phyloP scores from a whole-genome alignment of 2,888 invertebrate genomes.

The Antheraea assamensis region DNA sequence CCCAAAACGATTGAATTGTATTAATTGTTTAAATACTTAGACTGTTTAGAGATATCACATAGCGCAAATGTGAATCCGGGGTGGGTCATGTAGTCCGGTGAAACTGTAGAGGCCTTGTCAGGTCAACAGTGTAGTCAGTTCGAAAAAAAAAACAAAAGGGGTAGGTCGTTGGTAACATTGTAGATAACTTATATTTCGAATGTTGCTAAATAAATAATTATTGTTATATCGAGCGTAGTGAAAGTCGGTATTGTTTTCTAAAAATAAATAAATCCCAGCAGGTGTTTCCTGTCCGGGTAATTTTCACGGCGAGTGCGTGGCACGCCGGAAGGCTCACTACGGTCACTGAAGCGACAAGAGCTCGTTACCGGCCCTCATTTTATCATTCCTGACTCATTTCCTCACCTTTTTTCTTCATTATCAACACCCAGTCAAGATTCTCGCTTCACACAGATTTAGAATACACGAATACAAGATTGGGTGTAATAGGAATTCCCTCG shows the following conservation, averaged over 20 bases:
- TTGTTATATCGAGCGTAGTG: background rate
- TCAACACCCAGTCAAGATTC: conserved; percentile 7
- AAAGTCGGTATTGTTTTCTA: background rate
- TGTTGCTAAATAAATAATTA: background rate
- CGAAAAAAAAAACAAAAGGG: too few species aligned
- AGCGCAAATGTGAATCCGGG: too few species aligned
- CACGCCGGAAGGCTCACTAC: conserved; percentile 63
- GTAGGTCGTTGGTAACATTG: too few species aligned
- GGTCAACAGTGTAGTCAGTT: too few species aligned
- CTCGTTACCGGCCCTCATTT: conserved; percentile 61
- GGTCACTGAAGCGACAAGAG: conserved; percentile 63
- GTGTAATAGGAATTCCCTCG: background rate
- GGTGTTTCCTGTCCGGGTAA: conserved; percentile 50
- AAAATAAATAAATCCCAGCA: conserved; percentile 37
- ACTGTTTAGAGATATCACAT: too few species aligned
- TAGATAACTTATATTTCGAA: background rate
- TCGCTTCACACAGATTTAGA: background rate
- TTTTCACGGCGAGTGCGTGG: conserved; percentile 21
- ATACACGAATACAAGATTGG: background rate
- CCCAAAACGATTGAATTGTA: too few species aligned
- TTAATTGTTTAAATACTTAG: too few species aligned
- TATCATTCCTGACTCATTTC: conserved; percentile 72
- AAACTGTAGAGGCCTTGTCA: too few species aligned
- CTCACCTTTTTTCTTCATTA: conserved; percentile 37
- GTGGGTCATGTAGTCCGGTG: too few species aligned